Evolutionary conservation across 2,113 vertebrate genomes (phyloP), one percentile per base, ranked within the genome.

Genomic region (Peromyscus leucopus): DNA sequence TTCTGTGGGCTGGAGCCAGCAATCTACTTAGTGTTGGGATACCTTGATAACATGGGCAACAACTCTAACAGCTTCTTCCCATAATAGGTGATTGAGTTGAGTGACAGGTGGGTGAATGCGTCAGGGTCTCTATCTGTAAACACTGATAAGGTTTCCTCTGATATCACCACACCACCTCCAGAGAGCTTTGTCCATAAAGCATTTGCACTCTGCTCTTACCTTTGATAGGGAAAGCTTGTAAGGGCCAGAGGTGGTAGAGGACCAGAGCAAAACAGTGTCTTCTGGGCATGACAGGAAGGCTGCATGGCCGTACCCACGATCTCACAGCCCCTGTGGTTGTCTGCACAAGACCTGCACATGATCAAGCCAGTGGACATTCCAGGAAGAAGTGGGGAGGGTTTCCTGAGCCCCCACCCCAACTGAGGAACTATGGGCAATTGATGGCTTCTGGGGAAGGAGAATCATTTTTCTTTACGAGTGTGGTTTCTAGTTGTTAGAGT

Each of bases 21-120:
- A 67, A 93, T 82, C 61, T 90, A 97, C 95, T 97, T 97, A 98
- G 75, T 51, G 33, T 65, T 78, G 46, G 0, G 16, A 71, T 89
- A 85, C 92, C 93, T 95, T 84, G 19, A 24, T 97, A 88, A 96
- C 4, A 26, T 6, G 72, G 94, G 93, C 97, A 95, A 97, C 97
- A 94, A 91, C 97, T 97, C 94, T 94, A 94, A 96, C 17, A 0
- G 98, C 93, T 96, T 95, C 80, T 96, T 97, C 97, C 97, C 87
- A 63, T 95, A 95, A 95, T 82, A 78, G 78, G 92, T 48, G 69
- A 55, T 78, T 57, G 97, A 95, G 95, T 78, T 78, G 89, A 97
- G 94, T 91, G 96, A 76, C 96, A 94, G 9, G 59, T 12, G 42
- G 95, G 96, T 0, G 8, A 94, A 42, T 55, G 2, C 28, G 79